Percentiles rank a stretch among this genome's conserved stretches.
Evolutionary conservation across 1,140 invertebrate species (phyloP).

Genomic region (Bombus consobrinus): DNA sequence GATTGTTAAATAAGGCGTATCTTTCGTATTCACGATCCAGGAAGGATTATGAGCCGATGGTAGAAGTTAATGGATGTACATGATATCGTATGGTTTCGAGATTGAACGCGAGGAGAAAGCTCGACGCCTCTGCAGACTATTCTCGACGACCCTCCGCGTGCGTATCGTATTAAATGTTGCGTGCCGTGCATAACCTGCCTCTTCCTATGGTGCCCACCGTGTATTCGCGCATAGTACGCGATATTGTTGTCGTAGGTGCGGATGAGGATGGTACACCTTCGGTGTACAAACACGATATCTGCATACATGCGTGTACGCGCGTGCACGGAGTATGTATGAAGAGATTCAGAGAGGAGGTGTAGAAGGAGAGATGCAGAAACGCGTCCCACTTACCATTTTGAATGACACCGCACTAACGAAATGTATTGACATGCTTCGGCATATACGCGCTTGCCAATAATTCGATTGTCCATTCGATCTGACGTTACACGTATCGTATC

Average conservation of each 20-base stretch:
- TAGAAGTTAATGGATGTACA: constrained; percentile 27
- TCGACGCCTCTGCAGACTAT: constrained; percentile 78
- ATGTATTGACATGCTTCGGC: background rate
- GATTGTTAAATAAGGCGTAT: background rate
- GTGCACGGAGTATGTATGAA: constrained; percentile 12
- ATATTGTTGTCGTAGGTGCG: constrained; percentile 65
- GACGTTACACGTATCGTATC: background rate
- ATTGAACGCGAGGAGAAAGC: constrained; percentile 70
- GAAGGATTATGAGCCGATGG: constrained; percentile 2
- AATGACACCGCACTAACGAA: constrained; percentile 53
- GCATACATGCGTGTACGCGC: constrained; percentile 40
- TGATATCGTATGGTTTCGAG: constrained; percentile 47
- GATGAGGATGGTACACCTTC: constrained; percentile 65
- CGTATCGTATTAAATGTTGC: constrained; percentile 75
- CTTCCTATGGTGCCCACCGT: constrained; percentile 71
- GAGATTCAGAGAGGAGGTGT: constrained; percentile 58
- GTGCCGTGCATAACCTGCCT: constrained; percentile 71
- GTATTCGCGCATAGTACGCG: constrained; percentile 60
- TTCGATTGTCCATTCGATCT: background rate
- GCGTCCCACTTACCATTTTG: constrained; percentile 77
- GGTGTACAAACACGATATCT: constrained; percentile 63
- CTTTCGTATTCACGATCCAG: background rate
- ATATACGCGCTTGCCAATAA: background rate
- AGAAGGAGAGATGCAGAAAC: constrained; percentile 51
- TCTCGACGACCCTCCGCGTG: constrained; percentile 67